A percentile compares a stretch with the other conserved stretches of the same genome.
Evolutionary conservation across 2,113 vertebrate genomes (phyloP).

Genomic region (Felis chaus): DNA sequence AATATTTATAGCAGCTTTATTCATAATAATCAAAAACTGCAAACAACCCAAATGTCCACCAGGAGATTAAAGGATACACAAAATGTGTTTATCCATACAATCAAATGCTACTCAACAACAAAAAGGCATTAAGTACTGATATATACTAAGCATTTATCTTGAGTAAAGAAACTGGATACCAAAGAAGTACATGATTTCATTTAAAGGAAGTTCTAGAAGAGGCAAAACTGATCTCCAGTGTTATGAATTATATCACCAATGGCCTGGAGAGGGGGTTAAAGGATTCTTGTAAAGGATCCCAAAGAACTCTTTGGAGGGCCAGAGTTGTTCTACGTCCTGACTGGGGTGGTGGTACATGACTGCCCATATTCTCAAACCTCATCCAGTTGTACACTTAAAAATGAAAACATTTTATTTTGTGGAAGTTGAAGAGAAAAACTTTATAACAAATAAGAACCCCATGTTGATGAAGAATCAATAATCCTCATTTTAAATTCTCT

Average conservation of each 20-base stretch:
- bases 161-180: neutral
- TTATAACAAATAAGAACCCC: neutral
- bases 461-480: neutral
- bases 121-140: neutral
- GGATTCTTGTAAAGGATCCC: neutral
- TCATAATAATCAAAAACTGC: neutral
- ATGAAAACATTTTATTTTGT: neutral
- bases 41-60: neutral
- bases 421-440: neutral
- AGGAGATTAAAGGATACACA: neutral
- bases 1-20: neutral
- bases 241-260: neutral
- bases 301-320: neutral
- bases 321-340: neutral
- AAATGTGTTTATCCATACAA: neutral
- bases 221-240: neutral
- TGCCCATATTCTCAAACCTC: neutral
- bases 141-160: neutral
- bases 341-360: no score
- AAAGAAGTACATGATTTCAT: neutral
- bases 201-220: neutral
- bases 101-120: neutral
- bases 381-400: neutral
- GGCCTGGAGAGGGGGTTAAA: accelerated
- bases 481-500: neutral